Evolutionary conservation across 2,888 invertebrate species (phyloP).

Genomic region (Caenorhabditis doughertyi): DNA sequence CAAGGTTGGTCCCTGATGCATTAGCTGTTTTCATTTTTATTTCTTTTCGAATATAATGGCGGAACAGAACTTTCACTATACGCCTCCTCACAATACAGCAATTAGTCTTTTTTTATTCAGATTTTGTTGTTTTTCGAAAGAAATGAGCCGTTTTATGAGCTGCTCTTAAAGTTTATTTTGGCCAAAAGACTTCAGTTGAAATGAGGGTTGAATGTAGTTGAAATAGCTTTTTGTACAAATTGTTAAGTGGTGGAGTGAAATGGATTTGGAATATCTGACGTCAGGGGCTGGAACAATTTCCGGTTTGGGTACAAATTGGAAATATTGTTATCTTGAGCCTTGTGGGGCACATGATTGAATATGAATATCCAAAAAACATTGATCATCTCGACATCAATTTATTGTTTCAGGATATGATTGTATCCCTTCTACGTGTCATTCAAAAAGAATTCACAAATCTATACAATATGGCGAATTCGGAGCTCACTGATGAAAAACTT

Average conservation of each 20-base stretch:
- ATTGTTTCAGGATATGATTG: slow-evolving; percentile 53
- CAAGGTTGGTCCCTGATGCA: slow-evolving; percentile 45
- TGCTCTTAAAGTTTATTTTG: slow-evolving; percentile 32
- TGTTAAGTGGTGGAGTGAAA: neutral
- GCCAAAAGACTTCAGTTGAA: slow-evolving; percentile 17
- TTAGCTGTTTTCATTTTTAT: neutral
- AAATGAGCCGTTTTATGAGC: slow-evolving; percentile 33
- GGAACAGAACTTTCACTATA: neutral
- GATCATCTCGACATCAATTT: slow-evolving; percentile 24
- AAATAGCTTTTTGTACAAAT: slow-evolving; percentile 22
- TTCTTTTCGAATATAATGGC: neutral
- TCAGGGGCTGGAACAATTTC: slow-evolving; percentile 17
- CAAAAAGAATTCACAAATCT: slow-evolving; percentile 49
- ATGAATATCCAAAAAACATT: neutral
- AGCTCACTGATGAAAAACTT: slow-evolving; percentile 49
- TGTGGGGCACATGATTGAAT: neutral
- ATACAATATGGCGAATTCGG: slow-evolving; percentile 14
- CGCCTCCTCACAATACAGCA: slow-evolving; percentile 30
- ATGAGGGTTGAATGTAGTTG: slow-evolving; percentile 2
- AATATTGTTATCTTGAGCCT: neutral
- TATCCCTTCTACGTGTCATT: slow-evolving; percentile 44
- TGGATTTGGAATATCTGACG: neutral
- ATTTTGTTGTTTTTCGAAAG: slow-evolving; percentile 3
- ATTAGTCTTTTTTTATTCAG: slow-evolving; percentile 3
- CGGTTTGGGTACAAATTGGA: neutral